These are phyloP conservation scores for Elysia chlorotica DNA, from an alignment of 1,140 invertebrate species.

Conservation along the genomic window DNA sequence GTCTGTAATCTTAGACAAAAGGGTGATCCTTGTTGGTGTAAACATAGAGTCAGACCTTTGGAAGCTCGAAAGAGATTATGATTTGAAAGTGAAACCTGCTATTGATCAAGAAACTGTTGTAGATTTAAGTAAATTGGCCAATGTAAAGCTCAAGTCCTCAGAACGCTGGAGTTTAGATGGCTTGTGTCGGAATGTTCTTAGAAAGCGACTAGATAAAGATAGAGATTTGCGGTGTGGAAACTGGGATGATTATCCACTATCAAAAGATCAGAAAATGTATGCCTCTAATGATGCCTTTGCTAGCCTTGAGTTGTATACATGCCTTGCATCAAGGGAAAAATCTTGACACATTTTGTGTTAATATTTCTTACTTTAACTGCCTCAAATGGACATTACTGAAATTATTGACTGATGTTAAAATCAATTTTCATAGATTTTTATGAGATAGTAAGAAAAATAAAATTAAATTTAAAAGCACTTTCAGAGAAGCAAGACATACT, in stretches of 20 bases:
- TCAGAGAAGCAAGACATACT: no score
- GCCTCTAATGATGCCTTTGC: conserved; percentile 27
- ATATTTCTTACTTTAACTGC: no score
- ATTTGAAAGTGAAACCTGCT: conserved; percentile 14
- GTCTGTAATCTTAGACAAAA: conserved; percentile 13
- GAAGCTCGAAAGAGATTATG: conserved; percentile 31
- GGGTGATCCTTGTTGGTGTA: conserved; percentile 24
- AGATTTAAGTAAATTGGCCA: conserved; percentile 25
- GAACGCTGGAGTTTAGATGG: conserved; percentile 31
- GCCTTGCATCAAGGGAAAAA: no score
- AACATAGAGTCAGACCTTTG: conserved; percentile 33
- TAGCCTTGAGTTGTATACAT: not conserved
- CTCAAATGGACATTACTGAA: no score
- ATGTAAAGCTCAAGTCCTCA: conserved; percentile 23
- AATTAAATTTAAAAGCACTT: no score
- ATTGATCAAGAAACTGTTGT: conserved; percentile 20
- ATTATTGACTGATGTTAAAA: no score
- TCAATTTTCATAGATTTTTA: no score
- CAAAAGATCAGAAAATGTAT: conserved; percentile 26
- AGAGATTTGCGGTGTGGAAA: conserved; percentile 23
- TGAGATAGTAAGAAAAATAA: no score
- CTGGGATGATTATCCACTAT: conserved; percentile 22
- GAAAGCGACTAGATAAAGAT: conserved; percentile 25
- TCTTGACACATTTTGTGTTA: no score
- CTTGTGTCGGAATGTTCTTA: conserved; percentile 26